Conservation (phyloP, 1,140 invertebrate genomes). For the Riptortus pedestris region DNA sequence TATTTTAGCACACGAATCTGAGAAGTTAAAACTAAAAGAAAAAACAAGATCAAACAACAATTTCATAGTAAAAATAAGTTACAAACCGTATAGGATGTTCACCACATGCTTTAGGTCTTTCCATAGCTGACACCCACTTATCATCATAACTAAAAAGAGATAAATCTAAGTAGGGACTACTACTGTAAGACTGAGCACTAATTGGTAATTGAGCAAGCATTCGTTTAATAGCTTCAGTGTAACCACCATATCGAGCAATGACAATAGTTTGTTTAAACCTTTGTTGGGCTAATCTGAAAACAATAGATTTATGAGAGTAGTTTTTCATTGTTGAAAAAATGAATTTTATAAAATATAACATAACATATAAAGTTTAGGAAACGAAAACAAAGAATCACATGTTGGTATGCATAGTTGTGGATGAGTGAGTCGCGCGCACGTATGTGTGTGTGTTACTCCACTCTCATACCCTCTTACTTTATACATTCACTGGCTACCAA, state of each 20-base stretch:
- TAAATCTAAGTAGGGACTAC: constrained; percentile 86
- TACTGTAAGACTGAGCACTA: constrained; percentile 86
- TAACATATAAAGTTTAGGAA: too few relatives aligned
- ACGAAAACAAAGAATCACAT: too few relatives aligned
- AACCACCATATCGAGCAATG: constrained; percentile 71
- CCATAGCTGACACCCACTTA: constrained; percentile 90
- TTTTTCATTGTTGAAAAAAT: constrained; percentile 20
- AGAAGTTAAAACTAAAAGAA: too few relatives aligned
- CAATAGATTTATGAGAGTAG: too few relatives aligned
- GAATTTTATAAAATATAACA: not conserved
- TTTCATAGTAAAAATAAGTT: too few relatives aligned
- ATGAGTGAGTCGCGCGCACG: too few relatives aligned
- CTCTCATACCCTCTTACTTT: too few relatives aligned
- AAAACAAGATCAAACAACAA: too few relatives aligned
- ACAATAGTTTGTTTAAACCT: constrained; percentile 83
- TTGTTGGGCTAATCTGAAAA: constrained; percentile 42
- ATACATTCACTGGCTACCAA: too few relatives aligned
- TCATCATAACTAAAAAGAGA: constrained; percentile 92
- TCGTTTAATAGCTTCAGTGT: constrained; percentile 77
- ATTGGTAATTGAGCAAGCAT: constrained; percentile 87
- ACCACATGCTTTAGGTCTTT: constrained; percentile 85
- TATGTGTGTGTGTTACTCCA: too few relatives aligned
- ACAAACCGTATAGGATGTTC: constrained; percentile 81
- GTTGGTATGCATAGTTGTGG: too few relatives aligned
- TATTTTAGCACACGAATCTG: too few relatives aligned